phyloP scores from a whole-genome alignment of 2,888 invertebrate species.

The Rhabditophanes sp. region DNA sequence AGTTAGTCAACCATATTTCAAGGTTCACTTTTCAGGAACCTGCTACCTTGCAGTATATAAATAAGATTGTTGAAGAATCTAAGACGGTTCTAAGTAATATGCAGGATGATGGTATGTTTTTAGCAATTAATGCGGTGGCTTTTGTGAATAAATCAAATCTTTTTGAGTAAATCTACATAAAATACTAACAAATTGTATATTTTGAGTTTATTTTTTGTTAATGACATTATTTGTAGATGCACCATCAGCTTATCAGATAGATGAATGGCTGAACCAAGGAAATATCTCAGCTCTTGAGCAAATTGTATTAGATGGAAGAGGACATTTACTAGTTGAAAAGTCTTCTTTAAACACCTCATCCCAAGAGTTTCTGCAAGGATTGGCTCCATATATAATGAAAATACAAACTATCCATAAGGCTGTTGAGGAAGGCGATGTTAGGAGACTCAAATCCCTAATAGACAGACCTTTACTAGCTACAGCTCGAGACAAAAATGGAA shows the following conservation, averaged over 20 bases:
- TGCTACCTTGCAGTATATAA: too few species aligned
- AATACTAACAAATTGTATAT: too few species aligned
- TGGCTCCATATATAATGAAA: constrained; percentile 31
- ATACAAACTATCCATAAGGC: constrained; percentile 60
- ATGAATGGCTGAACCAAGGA: constrained; percentile 33
- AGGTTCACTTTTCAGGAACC: too few species aligned
- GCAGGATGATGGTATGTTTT: too few species aligned
- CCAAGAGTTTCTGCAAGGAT: constrained; percentile 31
- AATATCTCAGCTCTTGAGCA: constrained; percentile 31
- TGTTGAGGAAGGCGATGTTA: constrained; percentile 65
- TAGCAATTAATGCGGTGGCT: too few species aligned
- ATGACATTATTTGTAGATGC: constrained; percentile 37
- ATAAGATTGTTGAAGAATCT: too few species aligned
- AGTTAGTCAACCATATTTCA: too few species aligned
- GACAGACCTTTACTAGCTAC: constrained; percentile 60
- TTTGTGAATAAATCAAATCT: too few species aligned
- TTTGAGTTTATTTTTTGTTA: too few species aligned
- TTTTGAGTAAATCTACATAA: too few species aligned
- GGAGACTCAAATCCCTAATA: constrained; percentile 62
- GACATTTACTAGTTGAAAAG: constrained; percentile 26
- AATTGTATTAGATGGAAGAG: constrained; percentile 34
- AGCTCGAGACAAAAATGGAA: constrained; percentile 58
- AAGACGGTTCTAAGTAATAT: too few species aligned
- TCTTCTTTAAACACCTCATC: constrained; percentile 28
- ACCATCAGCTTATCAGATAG: constrained; percentile 32